Conservation (phyloP, 2,113 vertebrate genomes). For the Myrmecophaga tridactyla region DNA sequence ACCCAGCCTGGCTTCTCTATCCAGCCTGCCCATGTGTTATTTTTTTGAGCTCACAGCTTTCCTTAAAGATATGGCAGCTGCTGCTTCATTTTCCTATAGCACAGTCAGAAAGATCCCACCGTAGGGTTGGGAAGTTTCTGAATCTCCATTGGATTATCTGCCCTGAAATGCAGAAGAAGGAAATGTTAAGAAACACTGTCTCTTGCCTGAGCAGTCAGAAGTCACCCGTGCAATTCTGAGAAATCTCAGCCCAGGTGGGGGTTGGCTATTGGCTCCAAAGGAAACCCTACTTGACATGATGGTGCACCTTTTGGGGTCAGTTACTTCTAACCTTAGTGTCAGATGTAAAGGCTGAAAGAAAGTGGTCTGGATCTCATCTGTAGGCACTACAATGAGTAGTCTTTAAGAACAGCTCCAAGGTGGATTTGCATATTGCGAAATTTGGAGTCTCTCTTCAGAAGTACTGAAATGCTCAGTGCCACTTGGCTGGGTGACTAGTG, state of each 20-base stretch:
- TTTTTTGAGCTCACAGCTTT: not conserved
- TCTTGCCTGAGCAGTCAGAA: not conserved
- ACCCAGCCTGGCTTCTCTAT: not conserved
- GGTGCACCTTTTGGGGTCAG: constrained; percentile 16
- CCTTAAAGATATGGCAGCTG: not conserved
- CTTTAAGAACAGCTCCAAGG: not conserved
- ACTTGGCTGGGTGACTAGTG: not conserved
- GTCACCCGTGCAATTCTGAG: not conserved
- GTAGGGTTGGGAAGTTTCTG: not conserved
- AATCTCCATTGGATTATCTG: not conserved
- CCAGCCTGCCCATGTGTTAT: not conserved
- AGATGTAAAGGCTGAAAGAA: constrained; percentile 17
- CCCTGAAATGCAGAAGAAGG: not conserved
- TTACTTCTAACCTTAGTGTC: constrained; percentile 37
- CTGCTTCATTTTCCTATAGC: not conserved
- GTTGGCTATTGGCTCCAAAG: constrained; percentile 18
- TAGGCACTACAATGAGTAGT: not conserved
- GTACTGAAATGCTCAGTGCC: not conserved
- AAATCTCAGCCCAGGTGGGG: not conserved
- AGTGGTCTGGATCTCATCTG: constrained; percentile 7
- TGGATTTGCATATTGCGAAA: not conserved
- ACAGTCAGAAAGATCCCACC: not conserved
- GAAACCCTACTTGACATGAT: not conserved
- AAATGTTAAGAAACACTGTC: not conserved
- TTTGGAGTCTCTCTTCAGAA: not conserved